A percentile compares a stretch with the other conserved stretches of the same genome.
These are phyloP conservation scores for Emydocephalus ijimae DNA, from an alignment of 2,113 vertebrate species.

Conservation along the genomic window DNA sequence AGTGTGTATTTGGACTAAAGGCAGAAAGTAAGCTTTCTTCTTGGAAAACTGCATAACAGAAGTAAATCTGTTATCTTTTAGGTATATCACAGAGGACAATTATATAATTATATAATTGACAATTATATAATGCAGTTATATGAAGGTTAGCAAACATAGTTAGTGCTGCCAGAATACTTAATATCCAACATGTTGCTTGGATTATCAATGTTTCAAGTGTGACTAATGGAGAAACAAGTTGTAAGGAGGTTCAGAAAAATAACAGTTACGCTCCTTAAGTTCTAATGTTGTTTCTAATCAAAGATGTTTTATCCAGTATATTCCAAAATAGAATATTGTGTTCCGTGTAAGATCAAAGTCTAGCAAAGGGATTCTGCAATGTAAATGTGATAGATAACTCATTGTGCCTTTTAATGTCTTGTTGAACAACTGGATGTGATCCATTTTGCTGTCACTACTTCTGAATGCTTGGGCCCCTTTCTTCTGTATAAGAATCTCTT, in stretches of 20 bases:
- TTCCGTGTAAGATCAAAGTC: background rate
- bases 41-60: constrained; percentile 49
- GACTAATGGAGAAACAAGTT: constrained; percentile 6
- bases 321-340: constrained; percentile 17
- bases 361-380: background rate
- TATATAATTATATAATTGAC: too few species aligned
- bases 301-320: constrained; percentile 33
- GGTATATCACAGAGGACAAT: constrained; percentile 25
- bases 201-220: constrained; percentile 38
- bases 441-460: too few species aligned
- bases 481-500: too few species aligned
- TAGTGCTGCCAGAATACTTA: constrained; percentile 28
- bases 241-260: constrained; percentile 21
- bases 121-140: constrained; percentile 31
- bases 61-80: constrained; percentile 49
- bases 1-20: constrained; percentile 38
- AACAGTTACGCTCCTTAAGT: constrained; percentile 1
- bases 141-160: constrained; percentile 23
- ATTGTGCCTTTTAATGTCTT: too few species aligned
- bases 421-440: too few species aligned
- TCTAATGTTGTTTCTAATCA: constrained; percentile 8
- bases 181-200: constrained; percentile 35
- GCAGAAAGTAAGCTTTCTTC: background rate
- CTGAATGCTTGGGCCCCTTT: too few species aligned
- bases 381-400: background rate